Conservation (phyloP, 2,888 invertebrate genomes). For the Stomorhina lunata region DNA sequence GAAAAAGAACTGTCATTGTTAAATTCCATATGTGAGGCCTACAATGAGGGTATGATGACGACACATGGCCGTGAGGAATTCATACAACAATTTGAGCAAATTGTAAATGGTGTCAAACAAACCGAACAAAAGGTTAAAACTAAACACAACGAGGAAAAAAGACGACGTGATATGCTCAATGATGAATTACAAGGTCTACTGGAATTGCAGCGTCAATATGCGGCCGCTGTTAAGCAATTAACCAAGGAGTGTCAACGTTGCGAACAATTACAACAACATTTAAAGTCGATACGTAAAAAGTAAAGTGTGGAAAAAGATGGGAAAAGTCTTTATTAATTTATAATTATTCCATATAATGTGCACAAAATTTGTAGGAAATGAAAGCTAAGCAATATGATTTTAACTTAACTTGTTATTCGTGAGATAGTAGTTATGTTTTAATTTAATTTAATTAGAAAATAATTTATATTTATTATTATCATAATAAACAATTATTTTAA, state of each 20-base stretch:
- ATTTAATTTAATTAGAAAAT: too few relatives aligned
- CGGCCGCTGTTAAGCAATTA: conserved; percentile 87
- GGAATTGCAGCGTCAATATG: conserved; percentile 89
- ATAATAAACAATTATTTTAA: too few relatives aligned
- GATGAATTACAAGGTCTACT: conserved; percentile 82
- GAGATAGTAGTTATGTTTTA: too few relatives aligned
- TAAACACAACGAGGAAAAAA: conserved; percentile 84
- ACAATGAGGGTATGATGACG: conserved; percentile 92
- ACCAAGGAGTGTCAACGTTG: conserved; percentile 87
- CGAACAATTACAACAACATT: conserved; percentile 81
- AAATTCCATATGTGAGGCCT: conserved; percentile 94
- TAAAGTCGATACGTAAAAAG: conserved; percentile 76
- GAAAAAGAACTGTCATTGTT: conserved; percentile 93
- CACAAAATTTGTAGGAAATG: too few relatives aligned
- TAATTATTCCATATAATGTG: too few relatives aligned
- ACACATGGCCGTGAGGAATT: conserved; percentile 91
- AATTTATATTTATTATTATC: too few relatives aligned
- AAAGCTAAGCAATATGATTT: too few relatives aligned
- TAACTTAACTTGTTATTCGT: too few relatives aligned
- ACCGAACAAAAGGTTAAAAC: conserved; percentile 88
- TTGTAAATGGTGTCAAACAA: conserved; percentile 93
- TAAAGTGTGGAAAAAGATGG: conserved; percentile 46
- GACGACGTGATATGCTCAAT: conserved; percentile 84
- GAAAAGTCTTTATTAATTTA: too few relatives aligned
- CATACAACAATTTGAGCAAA: conserved; percentile 92